Evolutionary conservation across 2,113 vertebrate species (phyloP), one percentile per base, ranked within the genome.

Genomic region (Elephas maximus): DNA sequence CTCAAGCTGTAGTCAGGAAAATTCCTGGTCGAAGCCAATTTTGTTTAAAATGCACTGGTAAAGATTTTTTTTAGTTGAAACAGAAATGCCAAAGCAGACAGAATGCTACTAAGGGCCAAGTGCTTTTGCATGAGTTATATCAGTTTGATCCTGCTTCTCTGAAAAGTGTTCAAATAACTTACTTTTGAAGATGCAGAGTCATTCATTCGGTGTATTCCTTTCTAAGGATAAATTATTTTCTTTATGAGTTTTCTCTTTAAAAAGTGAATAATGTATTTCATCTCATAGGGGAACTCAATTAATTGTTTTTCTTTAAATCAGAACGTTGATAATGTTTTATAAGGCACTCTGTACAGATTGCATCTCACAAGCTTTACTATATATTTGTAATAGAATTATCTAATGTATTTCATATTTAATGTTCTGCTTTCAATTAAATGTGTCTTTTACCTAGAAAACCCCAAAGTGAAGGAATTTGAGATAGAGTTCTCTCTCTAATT

Each of bases 391-490:
- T 33, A 20, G 28, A 82, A 71, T 92, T 84, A 83, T 77, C 69
- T 65, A 90, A 76, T 7, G 3, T 21, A 44, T 96, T 65, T 91
- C 5, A 28, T 77, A 91, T 77, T 92, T 65, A 45, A 76, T 77
- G 14, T 30, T 79, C 63, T 88, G n/a, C 21, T 87, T 83, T 93
- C 63, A 9, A 91, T 82, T 92, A 41, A 71, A 79, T 83, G 14
- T 69, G 53, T 91, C 6, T 44, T 93, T 94, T 76, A 60, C 26
- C 90, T 90, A 83, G 51, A 76, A 82, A 74, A 41, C 5, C 2
- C n/a, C 28, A 60, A 71, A 77, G 67, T 88, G 85, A 95, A 79
- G 8, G 14, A 94, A 93, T 96, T 76, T 76, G 37, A 92, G 28
- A 48, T 69, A 53, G 18, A 90, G 62, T 91, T 80, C 73, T 93